A percentile compares a stretch with the other conserved stretches of the same genome.
These are phyloP conservation scores for Lagopus muta DNA, from an alignment of 2,113 vertebrate genomes.

Conservation along the genomic window DNA sequence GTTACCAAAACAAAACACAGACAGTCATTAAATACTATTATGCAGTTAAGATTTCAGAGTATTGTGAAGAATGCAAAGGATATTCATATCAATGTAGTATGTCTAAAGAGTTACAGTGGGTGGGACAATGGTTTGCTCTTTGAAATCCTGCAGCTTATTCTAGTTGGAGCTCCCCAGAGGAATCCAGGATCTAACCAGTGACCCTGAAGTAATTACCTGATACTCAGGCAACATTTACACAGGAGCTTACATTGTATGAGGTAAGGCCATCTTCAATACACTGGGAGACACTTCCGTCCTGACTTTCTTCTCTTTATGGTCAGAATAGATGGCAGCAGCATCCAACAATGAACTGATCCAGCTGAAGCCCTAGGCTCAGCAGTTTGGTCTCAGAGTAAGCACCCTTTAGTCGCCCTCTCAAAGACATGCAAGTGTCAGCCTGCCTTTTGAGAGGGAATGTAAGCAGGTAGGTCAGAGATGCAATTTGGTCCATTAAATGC, in stretches of 20 bases:
- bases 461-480: not conserved
- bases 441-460: not conserved
- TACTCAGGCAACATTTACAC: not conserved
- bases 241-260: not conserved
- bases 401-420: not conserved
- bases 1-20: not conserved
- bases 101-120: not conserved
- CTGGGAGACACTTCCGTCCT: not conserved
- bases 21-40: not conserved
- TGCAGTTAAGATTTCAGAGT: not conserved
- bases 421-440: not conserved
- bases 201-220: not conserved
- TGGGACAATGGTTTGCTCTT: not conserved
- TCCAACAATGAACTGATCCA: not conserved
- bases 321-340: not conserved
- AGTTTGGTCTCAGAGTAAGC: not conserved
- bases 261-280: not conserved
- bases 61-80: not conserved
- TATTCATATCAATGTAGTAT: not conserved
- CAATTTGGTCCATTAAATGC: not conserved
- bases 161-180: not conserved
- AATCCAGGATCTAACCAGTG: not conserved
- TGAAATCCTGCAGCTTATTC: not conserved
- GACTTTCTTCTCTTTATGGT: not conserved
- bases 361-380: not conserved